Percentiles rank a stretch among this genome's conserved stretches.
Conservation (phyloP, 2,113 vertebrate species). For the Seriola rivoliana region DNA sequence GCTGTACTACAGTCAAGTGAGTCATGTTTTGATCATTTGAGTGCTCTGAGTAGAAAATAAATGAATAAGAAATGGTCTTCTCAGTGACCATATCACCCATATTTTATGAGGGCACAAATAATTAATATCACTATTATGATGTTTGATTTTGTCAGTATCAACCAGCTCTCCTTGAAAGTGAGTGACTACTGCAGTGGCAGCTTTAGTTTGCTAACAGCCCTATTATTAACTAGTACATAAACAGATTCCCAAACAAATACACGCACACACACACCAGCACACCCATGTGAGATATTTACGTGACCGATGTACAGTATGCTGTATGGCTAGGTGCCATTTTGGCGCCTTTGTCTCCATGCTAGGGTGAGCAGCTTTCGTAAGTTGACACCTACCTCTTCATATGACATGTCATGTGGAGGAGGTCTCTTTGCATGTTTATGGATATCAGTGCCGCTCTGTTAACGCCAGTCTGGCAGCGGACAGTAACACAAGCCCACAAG, state of each 20-base stretch:
- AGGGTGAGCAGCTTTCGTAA: conserved; percentile 82
- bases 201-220: conserved; percentile 52
- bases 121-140: not conserved
- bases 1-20: not conserved
- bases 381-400: conserved; percentile 72
- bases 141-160: not conserved
- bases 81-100: too few relatives aligned
- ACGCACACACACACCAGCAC: conserved; percentile 44
- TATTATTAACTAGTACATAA: conserved; percentile 73
- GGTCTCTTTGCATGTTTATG: conserved; percentile 85
- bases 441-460: conserved; percentile 82
- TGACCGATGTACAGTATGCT: conserved; percentile 55
- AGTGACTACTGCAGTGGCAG: not conserved
- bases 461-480: conserved; percentile 88
- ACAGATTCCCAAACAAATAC: conserved; percentile 71
- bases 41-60: not conserved
- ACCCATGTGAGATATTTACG: conserved; percentile 70
- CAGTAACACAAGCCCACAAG: conserved; percentile 86
- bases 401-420: conserved; percentile 78
- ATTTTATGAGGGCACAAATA: not conserved
- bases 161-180: conserved; percentile 24
- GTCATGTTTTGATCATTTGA: conserved; percentile 23
- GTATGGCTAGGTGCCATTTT: conserved; percentile 78
- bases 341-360: conserved; percentile 85
- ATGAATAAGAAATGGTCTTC: too few relatives aligned